Evolutionary conservation across 2,113 vertebrate genomes (phyloP), one percentile per base, ranked within the genome.

Genomic region (Macheiramphus alcinus): DNA sequence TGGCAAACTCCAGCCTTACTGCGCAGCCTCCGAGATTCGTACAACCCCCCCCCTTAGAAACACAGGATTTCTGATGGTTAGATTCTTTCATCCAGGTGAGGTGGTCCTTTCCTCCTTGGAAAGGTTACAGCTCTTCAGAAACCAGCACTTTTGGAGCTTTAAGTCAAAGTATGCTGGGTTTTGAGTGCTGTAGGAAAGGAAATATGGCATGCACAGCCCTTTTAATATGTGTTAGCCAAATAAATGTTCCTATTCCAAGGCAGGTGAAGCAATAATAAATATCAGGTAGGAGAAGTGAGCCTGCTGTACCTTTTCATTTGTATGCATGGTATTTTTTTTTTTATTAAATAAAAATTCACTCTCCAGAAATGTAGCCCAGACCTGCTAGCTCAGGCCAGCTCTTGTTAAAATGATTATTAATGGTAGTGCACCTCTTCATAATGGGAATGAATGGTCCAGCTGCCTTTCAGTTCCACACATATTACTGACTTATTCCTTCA

Each of bases 391-490:
- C 75, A 84, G 80, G 81, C 52, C 91, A 73, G 94, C 74, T 82
- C 89, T 88, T 55, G 86, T 94, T 95, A 84, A 94, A 94, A 96
- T 82, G 45, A 93, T 97, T 95, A 96, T 97, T 96, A 96, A 97
- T 96, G 84, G 89, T 4, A 3, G 53, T 53, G 78, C 58, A 88
- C 47, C 80, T 93, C 71, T 83, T 74, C 81, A n/a, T 97, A 94
- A 96, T 81, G 79, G 94, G 95, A 79, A 97, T 45, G 86, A 86
- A 97, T 87, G 82, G 88, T 59, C 45, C 94, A 65, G 58, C 58
- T 32, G 23, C 63, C 91, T 59, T 87, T 61, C 96, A 86, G 79
- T 31, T 91, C 67, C 47, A 42, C 84, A 58, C 70, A 25, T 58
- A 93, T 79, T 68, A 42, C 87, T 80, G 89, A 94, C 68, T 94